phyloP scores from a whole-genome alignment of 2,113 vertebrate genomes.

The Ciconia maguari region DNA sequence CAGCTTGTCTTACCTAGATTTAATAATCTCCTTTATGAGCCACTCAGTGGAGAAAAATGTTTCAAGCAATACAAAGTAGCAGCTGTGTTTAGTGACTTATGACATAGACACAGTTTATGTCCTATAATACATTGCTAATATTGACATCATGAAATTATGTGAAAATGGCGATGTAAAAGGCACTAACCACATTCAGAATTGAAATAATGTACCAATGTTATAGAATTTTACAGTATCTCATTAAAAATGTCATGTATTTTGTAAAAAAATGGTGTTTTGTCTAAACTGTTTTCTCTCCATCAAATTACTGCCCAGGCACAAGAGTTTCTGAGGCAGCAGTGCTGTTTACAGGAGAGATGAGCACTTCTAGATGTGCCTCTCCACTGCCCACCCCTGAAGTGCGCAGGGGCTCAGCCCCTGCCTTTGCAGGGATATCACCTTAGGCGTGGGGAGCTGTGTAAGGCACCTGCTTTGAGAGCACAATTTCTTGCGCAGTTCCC shows the following conservation, averaged over 20 bases:
- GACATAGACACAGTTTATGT: background rate
- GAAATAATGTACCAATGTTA: background rate
- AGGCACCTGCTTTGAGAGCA: background rate
- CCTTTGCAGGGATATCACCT: background rate
- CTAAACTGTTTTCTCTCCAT: background rate
- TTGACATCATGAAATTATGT: background rate
- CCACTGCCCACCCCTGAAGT: fast-evolving
- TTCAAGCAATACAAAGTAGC: background rate
- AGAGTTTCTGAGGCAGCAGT: background rate
- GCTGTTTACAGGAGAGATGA: background rate
- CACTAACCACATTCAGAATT: background rate
- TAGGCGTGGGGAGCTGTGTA: fast-evolving
- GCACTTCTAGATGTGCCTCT: background rate
- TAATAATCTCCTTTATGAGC: background rate
- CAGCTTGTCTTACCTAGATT: background rate
- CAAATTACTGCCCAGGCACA: background rate
- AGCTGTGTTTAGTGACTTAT: background rate
- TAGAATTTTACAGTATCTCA: background rate
- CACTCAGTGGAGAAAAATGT: background rate
- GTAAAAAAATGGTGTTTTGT: background rate
- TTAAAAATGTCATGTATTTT: background rate
- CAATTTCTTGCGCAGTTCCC: background rate
- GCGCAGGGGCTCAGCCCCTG: background rate
- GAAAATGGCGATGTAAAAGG: background rate
- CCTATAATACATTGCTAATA: background rate